Evolutionary conservation across 2,888 invertebrate species (phyloP).

Genomic region (Nymphalis c-album): DNA sequence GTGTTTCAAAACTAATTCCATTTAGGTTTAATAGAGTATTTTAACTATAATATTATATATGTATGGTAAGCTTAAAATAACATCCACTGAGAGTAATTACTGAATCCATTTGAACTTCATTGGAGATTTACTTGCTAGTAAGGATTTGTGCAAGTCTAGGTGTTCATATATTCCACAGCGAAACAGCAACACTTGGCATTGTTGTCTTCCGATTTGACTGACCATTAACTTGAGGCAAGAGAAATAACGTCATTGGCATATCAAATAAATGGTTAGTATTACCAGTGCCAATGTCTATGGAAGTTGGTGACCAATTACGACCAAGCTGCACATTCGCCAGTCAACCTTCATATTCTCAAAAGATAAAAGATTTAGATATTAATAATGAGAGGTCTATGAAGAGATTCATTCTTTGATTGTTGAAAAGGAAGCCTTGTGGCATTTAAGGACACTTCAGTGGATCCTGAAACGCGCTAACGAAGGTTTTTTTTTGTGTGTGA

Average conservation of each 20-base stretch:
- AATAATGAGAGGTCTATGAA: neutral
- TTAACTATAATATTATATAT: neutral
- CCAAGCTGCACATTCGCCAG: too few relatives aligned
- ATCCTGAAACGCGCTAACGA: conserved; percentile 20
- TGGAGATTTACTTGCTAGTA: too few relatives aligned
- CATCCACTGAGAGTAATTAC: neutral
- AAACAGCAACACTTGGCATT: too few relatives aligned
- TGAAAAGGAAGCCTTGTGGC: neutral
- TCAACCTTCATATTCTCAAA: too few relatives aligned
- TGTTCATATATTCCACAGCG: too few relatives aligned
- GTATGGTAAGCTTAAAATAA: neutral
- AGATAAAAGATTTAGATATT: neutral
- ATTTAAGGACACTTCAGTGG: conserved; percentile 11
- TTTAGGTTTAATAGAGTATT: neutral
- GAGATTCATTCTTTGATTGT: neutral
- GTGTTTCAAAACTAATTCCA: neutral
- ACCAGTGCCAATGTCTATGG: too few relatives aligned
- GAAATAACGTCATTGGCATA: too few relatives aligned
- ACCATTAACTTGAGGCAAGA: too few relatives aligned
- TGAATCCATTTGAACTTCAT: neutral
- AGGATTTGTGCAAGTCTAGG: too few relatives aligned
- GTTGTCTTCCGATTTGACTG: too few relatives aligned
- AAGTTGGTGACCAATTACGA: too few relatives aligned
- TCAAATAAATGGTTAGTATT: too few relatives aligned
- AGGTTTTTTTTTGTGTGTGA: conserved; percentile 20